Conservation (phyloP, 92 coral and sea anemone genomes). For the Anthopleura xanthogrammica region DNA sequence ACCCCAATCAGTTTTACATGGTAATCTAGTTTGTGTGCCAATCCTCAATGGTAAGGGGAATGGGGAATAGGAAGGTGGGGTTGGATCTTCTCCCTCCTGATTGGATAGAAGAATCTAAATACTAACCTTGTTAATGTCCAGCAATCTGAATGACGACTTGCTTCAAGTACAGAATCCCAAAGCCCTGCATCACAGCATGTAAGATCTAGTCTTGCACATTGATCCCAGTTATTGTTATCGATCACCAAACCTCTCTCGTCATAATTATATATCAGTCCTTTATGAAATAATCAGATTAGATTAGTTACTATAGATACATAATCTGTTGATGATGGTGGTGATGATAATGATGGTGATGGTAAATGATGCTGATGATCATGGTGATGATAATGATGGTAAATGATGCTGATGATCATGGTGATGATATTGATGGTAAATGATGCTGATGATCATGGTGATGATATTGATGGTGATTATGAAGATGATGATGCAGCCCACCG, state of each 20-base stretch:
- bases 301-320: not conserved
- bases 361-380: not conserved
- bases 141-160: conserved; percentile 32
- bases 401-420: not conserved
- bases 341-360: not conserved
- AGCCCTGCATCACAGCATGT: conserved; percentile 1
- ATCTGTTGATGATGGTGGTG: not conserved
- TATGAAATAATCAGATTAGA: not conserved
- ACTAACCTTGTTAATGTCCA: conserved; percentile 65
- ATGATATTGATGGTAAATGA: not conserved
- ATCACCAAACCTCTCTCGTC: conserved; percentile 67
- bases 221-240: conserved; percentile 60
- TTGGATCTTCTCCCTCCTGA: too few species aligned
- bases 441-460: not conserved
- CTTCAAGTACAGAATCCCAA: conserved; percentile 61
- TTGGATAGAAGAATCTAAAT: too few species aligned
- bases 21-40: too few species aligned
- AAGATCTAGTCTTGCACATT: conserved; percentile 49
- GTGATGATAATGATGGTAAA: not conserved
- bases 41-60: too few species aligned
- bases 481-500: not conserved
- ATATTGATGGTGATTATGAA: not conserved
- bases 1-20: too few species aligned
- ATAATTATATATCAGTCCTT: conserved; percentile 71
- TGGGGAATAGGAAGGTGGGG: too few species aligned